Conservation (phyloP, 2,113 vertebrate genomes). For the Fulica atra region DNA sequence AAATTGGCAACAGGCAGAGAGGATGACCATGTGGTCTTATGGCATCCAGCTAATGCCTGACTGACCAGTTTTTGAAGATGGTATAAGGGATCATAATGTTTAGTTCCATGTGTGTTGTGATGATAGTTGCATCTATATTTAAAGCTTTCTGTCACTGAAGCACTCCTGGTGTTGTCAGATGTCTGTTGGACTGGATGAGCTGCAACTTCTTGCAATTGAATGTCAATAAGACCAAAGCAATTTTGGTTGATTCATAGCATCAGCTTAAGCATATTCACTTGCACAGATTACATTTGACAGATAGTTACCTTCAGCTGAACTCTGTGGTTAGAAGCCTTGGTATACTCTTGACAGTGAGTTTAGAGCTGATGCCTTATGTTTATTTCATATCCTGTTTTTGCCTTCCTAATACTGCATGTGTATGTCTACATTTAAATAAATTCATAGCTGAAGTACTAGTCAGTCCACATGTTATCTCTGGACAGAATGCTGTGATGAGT, state of each 20-base stretch:
- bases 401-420: constrained; percentile 69
- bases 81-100: constrained; percentile 67
- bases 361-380: constrained; percentile 83
- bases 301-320: constrained; percentile 86
- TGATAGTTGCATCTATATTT: constrained; percentile 81
- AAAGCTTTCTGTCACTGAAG: constrained; percentile 77
- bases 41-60: constrained; percentile 21
- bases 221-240: constrained; percentile 86
- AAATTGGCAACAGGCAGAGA: constrained; percentile 2
- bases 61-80: constrained; percentile 56
- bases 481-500: constrained; percentile 55
- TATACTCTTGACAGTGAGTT: constrained; percentile 79
- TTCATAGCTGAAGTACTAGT: constrained; percentile 66
- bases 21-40: not conserved
- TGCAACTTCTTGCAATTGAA: constrained; percentile 79
- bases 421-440: constrained; percentile 79
- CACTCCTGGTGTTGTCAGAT: constrained; percentile 78
- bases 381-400: constrained; percentile 82
- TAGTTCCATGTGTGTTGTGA: constrained; percentile 66
- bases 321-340: constrained; percentile 79
- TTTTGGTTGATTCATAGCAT: constrained; percentile 82
- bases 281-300: constrained; percentile 83
- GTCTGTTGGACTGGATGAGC: constrained; percentile 79
- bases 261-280: constrained; percentile 82
- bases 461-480: constrained; percentile 66